Conservation (phyloP, 2,113 vertebrate species). For the Oceanodroma tethys region DNA sequence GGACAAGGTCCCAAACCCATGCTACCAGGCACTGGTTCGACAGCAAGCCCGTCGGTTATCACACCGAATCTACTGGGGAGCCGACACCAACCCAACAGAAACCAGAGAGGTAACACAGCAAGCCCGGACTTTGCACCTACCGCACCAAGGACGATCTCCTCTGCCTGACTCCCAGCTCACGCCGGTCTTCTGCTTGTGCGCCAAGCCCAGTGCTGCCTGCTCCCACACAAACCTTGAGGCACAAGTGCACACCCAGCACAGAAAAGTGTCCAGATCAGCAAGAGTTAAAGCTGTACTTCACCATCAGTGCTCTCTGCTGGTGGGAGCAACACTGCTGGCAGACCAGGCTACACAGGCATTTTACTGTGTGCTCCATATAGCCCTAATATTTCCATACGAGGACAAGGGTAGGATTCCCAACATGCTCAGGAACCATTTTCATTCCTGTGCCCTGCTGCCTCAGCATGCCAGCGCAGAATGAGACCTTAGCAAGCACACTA, state of each 20-base stretch:
- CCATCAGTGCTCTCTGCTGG: background rate
- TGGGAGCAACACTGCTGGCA: background rate
- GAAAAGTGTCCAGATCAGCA: accelerated
- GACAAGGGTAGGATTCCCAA: background rate
- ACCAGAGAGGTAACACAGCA: background rate
- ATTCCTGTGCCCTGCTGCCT: background rate
- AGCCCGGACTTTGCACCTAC: background rate
- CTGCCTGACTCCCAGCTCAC: background rate
- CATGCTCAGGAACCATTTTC: background rate
- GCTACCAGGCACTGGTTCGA: accelerated
- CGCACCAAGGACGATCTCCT: background rate
- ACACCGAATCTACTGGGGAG: accelerated
- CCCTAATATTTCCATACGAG: background rate
- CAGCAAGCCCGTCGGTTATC: background rate
- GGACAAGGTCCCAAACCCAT: accelerated
- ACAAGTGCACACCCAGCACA: background rate
- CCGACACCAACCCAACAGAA: accelerated
- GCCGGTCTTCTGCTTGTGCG: accelerated
- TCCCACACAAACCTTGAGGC: background rate
- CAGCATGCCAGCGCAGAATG: background rate
- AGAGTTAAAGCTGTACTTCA: background rate
- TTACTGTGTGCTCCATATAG: background rate
- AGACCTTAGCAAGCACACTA: background rate
- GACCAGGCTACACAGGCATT: background rate
- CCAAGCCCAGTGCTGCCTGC: background rate